Evolutionary conservation across 2,888 invertebrate genomes (phyloP).

Genomic region (Xiphydria camelus): DNA sequence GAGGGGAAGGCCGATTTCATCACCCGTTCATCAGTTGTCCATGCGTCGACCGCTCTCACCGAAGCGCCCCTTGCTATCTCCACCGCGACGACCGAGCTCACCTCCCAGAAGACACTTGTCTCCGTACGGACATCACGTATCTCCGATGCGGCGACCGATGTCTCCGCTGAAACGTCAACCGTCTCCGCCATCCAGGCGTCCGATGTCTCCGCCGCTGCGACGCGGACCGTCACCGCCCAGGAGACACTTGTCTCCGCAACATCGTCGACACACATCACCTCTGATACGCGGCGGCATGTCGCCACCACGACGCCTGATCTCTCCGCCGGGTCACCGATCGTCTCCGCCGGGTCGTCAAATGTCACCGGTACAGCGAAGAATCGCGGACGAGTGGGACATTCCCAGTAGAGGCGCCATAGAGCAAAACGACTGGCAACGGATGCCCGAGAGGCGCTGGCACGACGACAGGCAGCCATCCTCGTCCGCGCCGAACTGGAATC

Average conservation of each 20-base stretch:
- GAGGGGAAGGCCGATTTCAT: conserved; percentile 11
- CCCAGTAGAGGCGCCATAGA: conserved; percentile 46
- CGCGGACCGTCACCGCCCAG: conserved; percentile 14
- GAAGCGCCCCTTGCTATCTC: conserved; percentile 23
- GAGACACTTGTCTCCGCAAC: conserved; percentile 27
- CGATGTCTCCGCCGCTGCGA: conserved; percentile 12
- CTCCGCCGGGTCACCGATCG: conserved; percentile 24
- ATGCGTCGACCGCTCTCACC: conserved; percentile 15
- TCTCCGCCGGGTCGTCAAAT: conserved; percentile 17
- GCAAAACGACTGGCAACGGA: conserved; percentile 28
- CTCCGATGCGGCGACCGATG: conserved; percentile 6
- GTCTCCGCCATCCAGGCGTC: conserved; percentile 19
- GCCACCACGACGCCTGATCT: conserved; percentile 23
- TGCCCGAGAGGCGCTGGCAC: conserved; percentile 15
- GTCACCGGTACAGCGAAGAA: conserved; percentile 30
- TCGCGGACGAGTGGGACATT: conserved; percentile 50
- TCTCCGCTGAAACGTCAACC: conserved; percentile 11
- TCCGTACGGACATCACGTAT: conserved; percentile 3
- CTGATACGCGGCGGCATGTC: too few relatives aligned
- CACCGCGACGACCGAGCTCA: conserved; percentile 22
- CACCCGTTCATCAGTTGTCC: conserved; percentile 6
- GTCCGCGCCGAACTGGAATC: conserved; percentile 25
- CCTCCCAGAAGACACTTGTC: conserved; percentile 13
- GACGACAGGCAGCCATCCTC: conserved; percentile 22
- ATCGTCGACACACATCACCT: too few relatives aligned